Evolutionary conservation across 2,888 invertebrate species (phyloP).

Genomic region (Eilema sororculum): DNA sequence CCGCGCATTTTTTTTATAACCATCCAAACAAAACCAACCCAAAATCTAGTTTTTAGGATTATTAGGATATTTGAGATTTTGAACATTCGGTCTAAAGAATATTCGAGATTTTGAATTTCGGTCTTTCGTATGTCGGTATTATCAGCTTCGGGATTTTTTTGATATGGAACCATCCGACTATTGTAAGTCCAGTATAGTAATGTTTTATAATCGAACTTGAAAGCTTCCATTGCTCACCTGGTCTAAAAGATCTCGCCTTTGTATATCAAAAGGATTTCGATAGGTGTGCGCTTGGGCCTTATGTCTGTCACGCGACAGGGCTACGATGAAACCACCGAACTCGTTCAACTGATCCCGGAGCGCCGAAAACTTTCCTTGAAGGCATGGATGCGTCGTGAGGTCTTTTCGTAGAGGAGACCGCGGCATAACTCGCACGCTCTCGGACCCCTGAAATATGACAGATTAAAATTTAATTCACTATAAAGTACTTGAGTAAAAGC

Average conservation of each 20-base stretch:
- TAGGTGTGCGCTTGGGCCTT: conserved; percentile 89
- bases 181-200: too few species aligned
- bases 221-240: conserved; percentile 85
- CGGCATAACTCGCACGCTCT: conserved; percentile 92
- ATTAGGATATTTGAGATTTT: too few species aligned
- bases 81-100: too few species aligned
- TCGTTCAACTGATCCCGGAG: conserved; percentile 95
- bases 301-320: conserved; percentile 86
- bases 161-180: too few species aligned
- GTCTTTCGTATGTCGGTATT: too few species aligned
- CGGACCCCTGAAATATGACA: conserved; percentile 84
- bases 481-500: too few species aligned
- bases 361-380: conserved; percentile 93
- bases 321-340: conserved; percentile 94
- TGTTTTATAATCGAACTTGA: not conserved
- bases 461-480: not conserved
- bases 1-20: too few species aligned
- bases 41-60: too few species aligned
- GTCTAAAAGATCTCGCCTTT: conserved; percentile 94
- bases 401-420: conserved; percentile 92
- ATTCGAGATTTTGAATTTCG: too few species aligned
- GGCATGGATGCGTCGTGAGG: conserved; percentile 92
- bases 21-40: too few species aligned
- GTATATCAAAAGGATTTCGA: conserved; percentile 98
- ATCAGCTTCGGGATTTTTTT: too few species aligned